Evolutionary conservation across 2,888 invertebrate species (phyloP).

Genomic region (Tipula lateralis): DNA sequence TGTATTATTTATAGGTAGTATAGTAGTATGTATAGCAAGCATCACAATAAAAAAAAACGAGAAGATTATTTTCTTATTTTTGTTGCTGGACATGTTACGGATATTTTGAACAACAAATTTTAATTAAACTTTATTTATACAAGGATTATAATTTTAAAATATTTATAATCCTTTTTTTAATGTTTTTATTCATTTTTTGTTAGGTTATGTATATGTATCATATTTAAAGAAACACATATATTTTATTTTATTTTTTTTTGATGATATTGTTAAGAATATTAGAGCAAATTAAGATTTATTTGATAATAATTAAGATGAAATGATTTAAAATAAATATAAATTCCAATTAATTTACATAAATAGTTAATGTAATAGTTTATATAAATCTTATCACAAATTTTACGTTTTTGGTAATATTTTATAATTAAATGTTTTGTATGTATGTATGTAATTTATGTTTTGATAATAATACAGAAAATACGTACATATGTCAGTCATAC

Average conservation of each 20-base stretch:
- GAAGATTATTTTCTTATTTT: neutral
- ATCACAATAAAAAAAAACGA: neutral
- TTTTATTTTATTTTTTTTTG: neutral
- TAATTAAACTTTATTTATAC: slow-evolving; percentile 11
- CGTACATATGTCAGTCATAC: too few relatives aligned
- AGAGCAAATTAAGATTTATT: neutral
- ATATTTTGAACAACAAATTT: slow-evolving; percentile 24
- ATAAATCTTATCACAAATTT: neutral
- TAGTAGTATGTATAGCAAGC: neutral
- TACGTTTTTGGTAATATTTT: neutral
- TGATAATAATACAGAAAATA: too few relatives aligned
- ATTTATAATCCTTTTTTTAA: neutral
- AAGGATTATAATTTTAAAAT: slow-evolving; percentile 19
- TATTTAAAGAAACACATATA: neutral
- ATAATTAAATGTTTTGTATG: too few relatives aligned
- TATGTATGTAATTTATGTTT: too few relatives aligned
- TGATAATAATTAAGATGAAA: neutral
- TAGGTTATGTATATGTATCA: neutral
- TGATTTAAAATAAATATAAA: neutral
- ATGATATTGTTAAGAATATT: neutral
- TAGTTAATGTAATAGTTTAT: neutral
- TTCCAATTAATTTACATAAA: neutral
- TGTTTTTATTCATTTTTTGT: neutral
- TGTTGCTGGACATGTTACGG: neutral
- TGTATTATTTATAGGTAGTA: neutral